Percentiles rank a stretch among this genome's conserved stretches.
Evolutionary conservation across 2,888 invertebrate species (phyloP).

Genomic region (Portevinia maculata): DNA sequence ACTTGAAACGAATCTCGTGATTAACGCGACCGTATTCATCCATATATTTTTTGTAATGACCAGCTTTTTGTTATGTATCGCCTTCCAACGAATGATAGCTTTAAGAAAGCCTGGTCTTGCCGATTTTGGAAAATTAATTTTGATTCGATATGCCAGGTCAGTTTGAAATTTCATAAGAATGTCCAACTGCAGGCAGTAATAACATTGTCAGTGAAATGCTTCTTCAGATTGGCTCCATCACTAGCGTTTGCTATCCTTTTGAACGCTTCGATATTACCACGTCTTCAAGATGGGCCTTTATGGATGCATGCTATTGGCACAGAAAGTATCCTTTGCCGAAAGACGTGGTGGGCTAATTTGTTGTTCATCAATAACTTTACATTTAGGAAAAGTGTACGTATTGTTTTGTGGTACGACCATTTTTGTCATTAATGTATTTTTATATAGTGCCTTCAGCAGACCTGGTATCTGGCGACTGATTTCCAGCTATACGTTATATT

Average conservation of each 20-base stretch:
- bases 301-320: conserved; percentile 80
- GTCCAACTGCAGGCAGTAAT: no score
- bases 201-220: background rate
- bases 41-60: conserved; percentile 85
- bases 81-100: conserved; percentile 76
- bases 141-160: conserved; percentile 78
- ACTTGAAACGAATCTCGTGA: conserved; percentile 77
- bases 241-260: conserved; percentile 77
- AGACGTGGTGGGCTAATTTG: conserved; percentile 82
- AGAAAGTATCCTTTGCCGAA: conserved; percentile 80
- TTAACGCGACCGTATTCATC: conserved; percentile 84
- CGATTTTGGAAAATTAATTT: conserved; percentile 75
- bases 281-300: conserved; percentile 82
- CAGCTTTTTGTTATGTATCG: conserved; percentile 83
- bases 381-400: conserved; percentile 78
- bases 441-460: conserved; percentile 80
- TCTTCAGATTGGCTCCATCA: conserved; percentile 78
- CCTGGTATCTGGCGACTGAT: conserved; percentile 80
- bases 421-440: conserved; percentile 34
- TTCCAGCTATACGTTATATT: conserved; percentile 80
- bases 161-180: no score
- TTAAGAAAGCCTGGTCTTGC: conserved; percentile 68
- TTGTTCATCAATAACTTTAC: conserved; percentile 81
- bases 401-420: background rate
- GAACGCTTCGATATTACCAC: conserved; percentile 80